These are phyloP conservation scores for Gyrodactylus bullatarudis DNA, from an alignment of 1,140 invertebrate genomes.

Conservation along the genomic window DNA sequence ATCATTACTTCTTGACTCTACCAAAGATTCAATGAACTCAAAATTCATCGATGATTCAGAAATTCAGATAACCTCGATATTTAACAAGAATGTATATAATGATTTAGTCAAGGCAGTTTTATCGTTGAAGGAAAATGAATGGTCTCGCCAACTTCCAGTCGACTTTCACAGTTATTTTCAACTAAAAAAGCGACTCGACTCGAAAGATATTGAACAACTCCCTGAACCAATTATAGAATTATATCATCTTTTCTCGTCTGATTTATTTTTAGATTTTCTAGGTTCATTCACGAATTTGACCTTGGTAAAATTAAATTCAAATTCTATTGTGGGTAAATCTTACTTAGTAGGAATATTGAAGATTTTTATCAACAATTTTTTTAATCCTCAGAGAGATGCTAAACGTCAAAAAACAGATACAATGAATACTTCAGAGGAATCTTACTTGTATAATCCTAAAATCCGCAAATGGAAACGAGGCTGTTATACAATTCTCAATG, in stretches of 20 bases:
- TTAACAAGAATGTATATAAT: neutral
- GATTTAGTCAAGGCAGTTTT: neutral
- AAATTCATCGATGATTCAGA: neutral
- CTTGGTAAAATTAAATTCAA: too few relatives aligned
- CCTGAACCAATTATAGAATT: neutral
- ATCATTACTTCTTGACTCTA: neutral
- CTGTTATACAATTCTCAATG: neutral
- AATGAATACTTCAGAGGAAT: neutral
- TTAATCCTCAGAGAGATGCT: neutral
- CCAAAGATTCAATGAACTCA: neutral
- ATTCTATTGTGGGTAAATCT: too few relatives aligned
- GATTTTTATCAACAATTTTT: neutral
- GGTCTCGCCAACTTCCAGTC: neutral
- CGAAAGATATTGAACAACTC: neutral
- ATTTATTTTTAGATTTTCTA: neutral
- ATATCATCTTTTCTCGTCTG: neutral
- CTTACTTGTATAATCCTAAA: neutral
- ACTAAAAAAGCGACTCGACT: neutral
- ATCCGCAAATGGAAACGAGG: neutral
- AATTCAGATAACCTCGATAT: neutral
- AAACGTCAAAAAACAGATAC: neutral
- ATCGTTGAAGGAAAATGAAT: neutral
- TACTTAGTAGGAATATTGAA: too few relatives aligned
- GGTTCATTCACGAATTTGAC: neutral
- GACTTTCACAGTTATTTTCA: neutral